These are phyloP conservation scores for Genyomyrus donnyi DNA, from an alignment of 2,113 vertebrate genomes.

Conservation along the genomic window DNA sequence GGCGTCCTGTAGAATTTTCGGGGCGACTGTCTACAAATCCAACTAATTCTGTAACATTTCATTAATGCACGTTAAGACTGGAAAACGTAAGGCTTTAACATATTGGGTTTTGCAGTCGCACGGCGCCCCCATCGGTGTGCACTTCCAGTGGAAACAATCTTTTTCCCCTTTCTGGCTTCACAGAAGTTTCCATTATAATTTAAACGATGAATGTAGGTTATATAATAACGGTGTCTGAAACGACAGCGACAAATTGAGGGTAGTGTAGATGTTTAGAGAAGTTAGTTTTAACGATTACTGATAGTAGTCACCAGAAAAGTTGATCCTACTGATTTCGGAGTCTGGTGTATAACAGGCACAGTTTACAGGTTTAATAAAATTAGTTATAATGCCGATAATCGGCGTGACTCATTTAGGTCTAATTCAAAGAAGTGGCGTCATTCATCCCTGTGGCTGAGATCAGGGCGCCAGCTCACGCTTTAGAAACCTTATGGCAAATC, in stretches of 20 bases:
- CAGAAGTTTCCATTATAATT: constrained; percentile 10
- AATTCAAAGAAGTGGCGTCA: neutral
- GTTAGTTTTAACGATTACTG: neutral
- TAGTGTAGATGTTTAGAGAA: neutral
- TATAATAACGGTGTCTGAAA: neutral
- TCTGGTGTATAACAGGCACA: neutral
- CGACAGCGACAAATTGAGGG: neutral
- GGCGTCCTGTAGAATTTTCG: neutral
- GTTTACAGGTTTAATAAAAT: neutral
- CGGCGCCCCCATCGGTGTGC: neutral
- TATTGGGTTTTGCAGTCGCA: neutral
- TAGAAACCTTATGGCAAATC: neutral
- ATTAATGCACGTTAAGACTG: neutral
- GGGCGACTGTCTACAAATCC: neutral
- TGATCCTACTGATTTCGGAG: neutral
- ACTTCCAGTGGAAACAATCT: neutral
- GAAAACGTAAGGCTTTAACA: neutral
- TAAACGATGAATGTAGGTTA: neutral
- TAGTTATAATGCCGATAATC: neutral
- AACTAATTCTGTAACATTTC: neutral
- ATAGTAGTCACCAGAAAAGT: neutral
- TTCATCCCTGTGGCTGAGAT: neutral
- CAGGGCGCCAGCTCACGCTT: neutral
- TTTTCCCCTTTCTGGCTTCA: neutral
- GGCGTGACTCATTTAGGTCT: neutral